Conservation (phyloP, 2,888 invertebrate genomes). For the Sicus ferrugineus region DNA sequence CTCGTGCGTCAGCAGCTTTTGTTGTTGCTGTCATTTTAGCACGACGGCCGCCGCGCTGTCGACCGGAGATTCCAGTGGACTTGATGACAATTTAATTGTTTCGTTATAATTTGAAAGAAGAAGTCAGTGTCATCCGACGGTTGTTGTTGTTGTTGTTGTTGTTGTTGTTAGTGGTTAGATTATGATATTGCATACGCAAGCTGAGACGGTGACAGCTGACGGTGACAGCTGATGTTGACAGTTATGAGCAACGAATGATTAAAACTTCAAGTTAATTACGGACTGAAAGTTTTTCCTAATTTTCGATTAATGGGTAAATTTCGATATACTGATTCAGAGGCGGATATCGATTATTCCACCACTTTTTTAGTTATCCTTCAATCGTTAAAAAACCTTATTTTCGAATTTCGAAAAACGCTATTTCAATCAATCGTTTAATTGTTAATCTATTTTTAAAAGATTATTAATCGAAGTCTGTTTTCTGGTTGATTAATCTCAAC, state of each 20-base stretch:
- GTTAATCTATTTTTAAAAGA: not conserved
- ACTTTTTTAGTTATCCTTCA: no score
- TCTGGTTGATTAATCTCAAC: not conserved
- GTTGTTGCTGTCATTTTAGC: not conserved
- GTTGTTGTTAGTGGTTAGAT: constrained; percentile 11
- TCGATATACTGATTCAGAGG: no score
- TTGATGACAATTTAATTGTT: constrained; percentile 33
- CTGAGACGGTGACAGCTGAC: constrained; percentile 22
- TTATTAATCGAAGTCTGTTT: not conserved
- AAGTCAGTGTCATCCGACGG: no score
- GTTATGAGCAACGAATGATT: not conserved
- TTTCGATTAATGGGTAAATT: no score
- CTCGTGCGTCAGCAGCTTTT: not conserved
- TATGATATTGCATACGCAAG: constrained; percentile 24
- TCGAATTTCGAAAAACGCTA: no score
- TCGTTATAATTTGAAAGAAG: no score
- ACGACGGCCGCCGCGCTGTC: not conserved
- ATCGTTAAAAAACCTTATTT: no score
- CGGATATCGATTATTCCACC: no score
- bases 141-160: not conserved
- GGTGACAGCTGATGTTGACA: constrained; percentile 22
- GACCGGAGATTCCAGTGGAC: not conserved
- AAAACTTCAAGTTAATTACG: constrained; percentile 10
- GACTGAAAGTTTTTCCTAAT: not conserved
- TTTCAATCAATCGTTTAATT: no score